Evolutionary conservation across 64 coral and sea anemone species (phyloP), one percentile per base, ranked within the genome.

Genomic region (Montipora cactus): DNA sequence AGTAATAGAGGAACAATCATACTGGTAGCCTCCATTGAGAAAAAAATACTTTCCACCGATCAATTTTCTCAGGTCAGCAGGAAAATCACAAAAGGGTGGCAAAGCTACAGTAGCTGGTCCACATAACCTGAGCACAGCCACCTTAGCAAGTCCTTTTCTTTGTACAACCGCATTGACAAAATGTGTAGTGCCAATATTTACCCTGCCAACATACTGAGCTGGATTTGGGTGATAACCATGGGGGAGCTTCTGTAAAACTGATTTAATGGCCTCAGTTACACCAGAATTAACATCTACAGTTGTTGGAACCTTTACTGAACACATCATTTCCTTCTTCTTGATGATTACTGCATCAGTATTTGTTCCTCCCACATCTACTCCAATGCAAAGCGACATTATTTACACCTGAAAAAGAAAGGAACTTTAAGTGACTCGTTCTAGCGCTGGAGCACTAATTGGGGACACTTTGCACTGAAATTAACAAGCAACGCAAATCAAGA

Each of bases 141-240:
- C 97, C 53, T 67, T 79, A 2, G 84, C 89, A 37, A 99, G 59
- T 46, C 67, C 76, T 75, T 70, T 92, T 69, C 97, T 96, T 79
- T 99, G 97, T 5, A 99, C 78, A 37, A 99, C 67, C 2, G 97
- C 97, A 91, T 99, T 99, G n/a, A 99, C 70, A 96, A 99, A 99
- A 76, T 99, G 97, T 23, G 97, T 99, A 2, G 97, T 99, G 18
- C 97, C 97, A 87, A 96, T 99, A 51, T 99, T 96, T 4, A 99
- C 92, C 47, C 92, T 79, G 0, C 78, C 61, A 23, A 99, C 59
- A 57, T 92, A 74, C 55, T 91, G 78, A 80, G 23, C 70, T 16
- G 78, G 72, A 20, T 81, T 89, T 16, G 93, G 88, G 51, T 93
- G 91, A 77, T 80, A 99, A 16, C 90, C 84, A 1, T 77, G 15